These are phyloP conservation scores for Odocoileus virginianus DNA, from an alignment of 2,113 vertebrate species.

Conservation along the genomic window DNA sequence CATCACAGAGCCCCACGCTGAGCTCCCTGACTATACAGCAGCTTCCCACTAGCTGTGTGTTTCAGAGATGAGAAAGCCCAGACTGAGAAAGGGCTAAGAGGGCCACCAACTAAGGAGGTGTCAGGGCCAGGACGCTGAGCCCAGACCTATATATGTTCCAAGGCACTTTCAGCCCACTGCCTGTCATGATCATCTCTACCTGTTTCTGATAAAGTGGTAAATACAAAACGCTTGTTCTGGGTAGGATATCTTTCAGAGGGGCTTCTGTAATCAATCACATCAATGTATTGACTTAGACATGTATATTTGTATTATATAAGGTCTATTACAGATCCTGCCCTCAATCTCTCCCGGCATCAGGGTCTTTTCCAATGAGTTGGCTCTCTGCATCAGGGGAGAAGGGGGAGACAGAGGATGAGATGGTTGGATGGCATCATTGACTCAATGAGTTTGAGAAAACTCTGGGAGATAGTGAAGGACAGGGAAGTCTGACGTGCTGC, in stretches of 20 bases:
- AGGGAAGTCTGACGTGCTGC: not conserved
- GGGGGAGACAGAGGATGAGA: not conserved
- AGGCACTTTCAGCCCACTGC: not conserved
- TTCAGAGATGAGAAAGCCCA: not conserved
- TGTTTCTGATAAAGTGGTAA: not conserved
- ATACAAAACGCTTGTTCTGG: not conserved
- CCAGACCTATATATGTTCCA: not conserved
- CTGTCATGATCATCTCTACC: not conserved
- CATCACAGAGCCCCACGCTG: not conserved
- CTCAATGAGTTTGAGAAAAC: not conserved
- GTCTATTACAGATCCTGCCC: not conserved
- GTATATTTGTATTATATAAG: not conserved
- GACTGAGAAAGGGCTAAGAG: not conserved
- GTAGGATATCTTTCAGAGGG: not conserved
- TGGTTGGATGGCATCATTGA: not conserved
- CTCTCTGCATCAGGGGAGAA: not conserved
- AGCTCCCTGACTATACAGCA: not conserved
- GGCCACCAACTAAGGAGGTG: not conserved
- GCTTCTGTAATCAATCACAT: not conserved
- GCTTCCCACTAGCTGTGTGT: not conserved
- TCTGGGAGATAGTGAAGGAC: not conserved
- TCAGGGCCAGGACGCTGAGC: not conserved
- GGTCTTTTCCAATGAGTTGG: not conserved
- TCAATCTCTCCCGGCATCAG: not conserved
- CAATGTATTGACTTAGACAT: not conserved